Base-by-base conservation (phyloP, 1,140 invertebrate species). In the Phymastichus coffea region DNA sequence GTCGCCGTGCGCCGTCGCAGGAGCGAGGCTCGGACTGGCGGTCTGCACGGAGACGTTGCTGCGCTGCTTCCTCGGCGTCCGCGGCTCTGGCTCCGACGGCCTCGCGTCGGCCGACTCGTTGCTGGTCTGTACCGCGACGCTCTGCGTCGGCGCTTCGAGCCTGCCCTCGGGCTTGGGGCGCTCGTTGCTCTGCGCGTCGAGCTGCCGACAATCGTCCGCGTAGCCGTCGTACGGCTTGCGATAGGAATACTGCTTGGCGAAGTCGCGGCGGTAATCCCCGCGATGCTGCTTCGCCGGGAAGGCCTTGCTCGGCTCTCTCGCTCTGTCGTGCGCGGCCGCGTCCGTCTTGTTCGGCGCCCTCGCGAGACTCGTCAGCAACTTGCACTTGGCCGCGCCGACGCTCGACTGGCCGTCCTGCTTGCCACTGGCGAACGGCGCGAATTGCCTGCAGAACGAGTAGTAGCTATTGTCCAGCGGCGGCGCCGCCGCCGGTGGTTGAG, bases 381-480 rank as follows among this genome's bases (percentile, higher is more conserved):
- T 52, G 2, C 12, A 26, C 19, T 52, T 59, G 15, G 57, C 15
- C 14, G 17, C n/a, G 22, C 26, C 49, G 19, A 57, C n/a, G 17
- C 30, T 49, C 10, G 47, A 44, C 7, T 59, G 43, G n/a, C 25
- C 38, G 3, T 51, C 17, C 3, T 63, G 25, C 9, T 66, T 52
- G 10, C 53, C 37, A 30, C 14, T 40, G 14, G 33, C 17, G 6
- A 60, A 73, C 0, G 69, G 62, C 0, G 63, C 63, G 14, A 75
- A 72, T 23, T 72, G 71, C 19, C 77, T 76, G 44, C 71, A 69
- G 22, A 71, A 72, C 0, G 67, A 67, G 20, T 71, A 65, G 54
- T 71, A 70, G 63, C 74, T 72, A 38, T 70, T 73, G 37, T 73
- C 68, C 1, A 40, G 54, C 12, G 30, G 35, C 28, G 23, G 59